Base-by-base conservation (phyloP, 1,140 invertebrate genomes). In the Drosophila ercepeae region DNA sequence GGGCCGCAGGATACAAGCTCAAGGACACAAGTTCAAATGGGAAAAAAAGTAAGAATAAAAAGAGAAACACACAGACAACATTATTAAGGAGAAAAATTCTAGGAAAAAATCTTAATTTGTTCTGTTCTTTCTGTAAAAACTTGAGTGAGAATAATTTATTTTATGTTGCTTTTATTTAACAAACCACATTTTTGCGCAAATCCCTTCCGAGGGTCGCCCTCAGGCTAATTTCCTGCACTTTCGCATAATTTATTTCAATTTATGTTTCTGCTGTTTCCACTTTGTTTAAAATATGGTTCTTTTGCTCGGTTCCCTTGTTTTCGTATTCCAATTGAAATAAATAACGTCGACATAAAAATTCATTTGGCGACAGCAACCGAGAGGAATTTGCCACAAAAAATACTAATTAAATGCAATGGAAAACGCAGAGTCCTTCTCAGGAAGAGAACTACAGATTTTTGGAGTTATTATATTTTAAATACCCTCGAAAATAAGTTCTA, bases 261-360 rank as follows among this genome's bases (percentile, higher is more conserved):
- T 29, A 36, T 34, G 34, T 18, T 55, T 25, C 13, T 23, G 19
- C 53, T 18, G n/a, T n/a, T 50, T 8, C 34, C 59, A 42, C 42
- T 49, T 55, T 3, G 11, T 39, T 61, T 29, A 34, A 36, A 57
- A 45, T 25, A 19, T 21, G 0, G 7, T 0, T 14, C 8, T 58
- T 25, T 21, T 21, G 21, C 4, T 44, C 3, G 18, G 25, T 23
- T n/a, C 2, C 39, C 23, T 48, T 58, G 23, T 44, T 19, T n/a
- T 14, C 23, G 9, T 41, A 19, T 42, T 49, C 8, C 45, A 16
- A 57, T 70, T 51, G 27, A 57, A 34, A 59, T 59, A 70, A 46
- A 70, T 71, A 70, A 70, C 18, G 27, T 34, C 16, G 18, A 58
- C 68, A 71, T 71, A 51, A 71, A 71, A 71, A 71, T 71, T 70